Evolutionary conservation across 1,140 invertebrate genomes (phyloP), one percentile per base, ranked within the genome.

Genomic region (Yoshiicerus persimilis): DNA sequence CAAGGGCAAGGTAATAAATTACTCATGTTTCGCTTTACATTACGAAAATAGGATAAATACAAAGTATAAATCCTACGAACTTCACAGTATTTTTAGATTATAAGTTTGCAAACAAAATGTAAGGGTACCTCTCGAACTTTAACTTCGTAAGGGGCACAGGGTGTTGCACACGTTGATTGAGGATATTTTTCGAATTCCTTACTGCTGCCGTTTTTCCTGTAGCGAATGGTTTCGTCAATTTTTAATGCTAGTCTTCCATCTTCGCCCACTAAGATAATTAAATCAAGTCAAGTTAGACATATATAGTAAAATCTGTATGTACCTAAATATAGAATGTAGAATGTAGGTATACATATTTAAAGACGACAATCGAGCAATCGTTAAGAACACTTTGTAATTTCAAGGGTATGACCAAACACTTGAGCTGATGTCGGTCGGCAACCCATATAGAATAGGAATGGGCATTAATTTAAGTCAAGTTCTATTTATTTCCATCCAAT

Each of bases 61-160:
- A n/a, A n/a, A n/a, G n/a, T n/a, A n/a, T n/a, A n/a, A n/a, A n/a
- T n/a, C n/a, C n/a, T n/a, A n/a, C n/a, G n/a, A n/a, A n/a, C n/a
- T n/a, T n/a, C n/a, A n/a, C n/a, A n/a, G n/a, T n/a, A n/a, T n/a
- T n/a, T n/a, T n/a, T n/a, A n/a, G n/a, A n/a, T n/a, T n/a, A n/a
- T n/a, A n/a, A n/a, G n/a, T n/a, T n/a, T n/a, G n/a, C n/a, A n/a
- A n/a, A n/a, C n/a, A n/a, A n/a, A n/a, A n/a, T n/a, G n/a, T n/a
- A n/a, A n/a, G n/a, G 36, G 87, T 91, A 92, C 93, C 89, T 92
- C 92, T 25, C 92, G 91, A 0, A 94, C 92, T 92, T 94, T 93
- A 0, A 94, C 92, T 87, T 93, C 92, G 85, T 92, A 91, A 1
- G 91, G 88, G 20, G 89, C 89, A 90, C 95, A 94, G 5, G 93